These are phyloP conservation scores for Romanogobio albipinnatus DNA, from an alignment of 2,113 vertebrate species.

Conservation along the genomic window DNA sequence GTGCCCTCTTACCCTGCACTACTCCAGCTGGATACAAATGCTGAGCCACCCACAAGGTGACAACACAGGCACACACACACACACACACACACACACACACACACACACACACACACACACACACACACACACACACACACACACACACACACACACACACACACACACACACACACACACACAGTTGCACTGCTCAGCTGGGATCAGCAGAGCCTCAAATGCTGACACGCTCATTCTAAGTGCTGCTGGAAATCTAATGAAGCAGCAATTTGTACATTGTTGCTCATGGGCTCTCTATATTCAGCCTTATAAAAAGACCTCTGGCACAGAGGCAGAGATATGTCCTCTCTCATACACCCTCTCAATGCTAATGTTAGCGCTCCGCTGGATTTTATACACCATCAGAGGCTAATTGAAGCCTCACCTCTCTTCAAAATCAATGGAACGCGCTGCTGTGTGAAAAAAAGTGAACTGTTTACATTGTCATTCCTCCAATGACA, in stretches of 20 bases:
- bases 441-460: background rate
- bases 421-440: slow-evolving; percentile 12
- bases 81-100: slow-evolving; percentile 13
- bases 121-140: slow-evolving; percentile 35
- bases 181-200: slow-evolving; percentile 36
- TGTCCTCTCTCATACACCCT: slow-evolving; percentile 35
- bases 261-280: slow-evolving; percentile 58
- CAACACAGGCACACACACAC: slow-evolving; percentile 37
- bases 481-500: background rate
- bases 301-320: slow-evolving; percentile 53
- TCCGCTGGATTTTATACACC: slow-evolving; percentile 31
- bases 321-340: slow-evolving; percentile 26
- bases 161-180: slow-evolving; percentile 36
- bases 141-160: slow-evolving; percentile 27
- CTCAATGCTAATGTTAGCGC: slow-evolving; percentile 36
- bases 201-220: slow-evolving; percentile 47
- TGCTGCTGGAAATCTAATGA: slow-evolving; percentile 58
- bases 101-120: slow-evolving; percentile 25
- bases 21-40: slow-evolving; percentile 36
- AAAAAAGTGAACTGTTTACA: slow-evolving; percentile 16
- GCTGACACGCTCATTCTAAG: slow-evolving; percentile 59
- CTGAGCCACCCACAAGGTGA: slow-evolving; percentile 47
- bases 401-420: slow-evolving; percentile 36
- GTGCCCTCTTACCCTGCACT: slow-evolving; percentile 40
- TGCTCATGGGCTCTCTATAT: slow-evolving; percentile 50